Evolutionary conservation across 2,797 vertebrate genomes (phyloP).

Genomic region (Thalassophryne amazonica): DNA sequence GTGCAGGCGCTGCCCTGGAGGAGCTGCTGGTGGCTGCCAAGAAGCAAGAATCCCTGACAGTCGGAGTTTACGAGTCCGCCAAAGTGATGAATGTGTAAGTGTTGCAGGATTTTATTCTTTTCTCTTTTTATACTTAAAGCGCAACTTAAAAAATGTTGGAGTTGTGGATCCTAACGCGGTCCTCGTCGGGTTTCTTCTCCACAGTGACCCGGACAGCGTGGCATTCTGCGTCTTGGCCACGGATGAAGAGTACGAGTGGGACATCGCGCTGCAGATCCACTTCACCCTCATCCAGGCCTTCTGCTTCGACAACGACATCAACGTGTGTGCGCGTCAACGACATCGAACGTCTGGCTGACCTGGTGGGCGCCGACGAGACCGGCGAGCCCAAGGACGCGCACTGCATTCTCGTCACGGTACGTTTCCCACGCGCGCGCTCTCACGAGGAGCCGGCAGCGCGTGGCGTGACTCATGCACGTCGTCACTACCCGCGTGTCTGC

Average conservation of each 20-base stretch:
- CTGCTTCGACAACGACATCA: conserved; percentile 97
- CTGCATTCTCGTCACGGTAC: conserved; percentile 96
- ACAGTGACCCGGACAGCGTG: conserved; percentile 94
- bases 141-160: no score
- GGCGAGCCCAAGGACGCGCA: conserved; percentile 91
- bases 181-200: neutral
- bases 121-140: no score
- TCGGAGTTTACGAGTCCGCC: conserved; percentile 96
- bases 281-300: conserved; percentile 98
- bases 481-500: conserved; percentile 24
- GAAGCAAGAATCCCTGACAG: conserved; percentile 92
- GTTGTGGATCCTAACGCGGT: conserved; percentile 5
- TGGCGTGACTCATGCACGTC: conserved; percentile 45
- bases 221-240: conserved; percentile 93
- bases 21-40: conserved; percentile 89
- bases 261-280: conserved; percentile 96
- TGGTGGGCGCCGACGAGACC: conserved; percentile 83
- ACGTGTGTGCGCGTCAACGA: conserved; percentile 93
- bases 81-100: conserved; percentile 99
- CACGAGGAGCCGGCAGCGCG: conserved; percentile 21
- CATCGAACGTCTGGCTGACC: conserved; percentile 83
- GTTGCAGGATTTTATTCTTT: no score
- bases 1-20: conserved; percentile 88
- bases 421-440: conserved; percentile 50
- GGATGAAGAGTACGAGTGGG: conserved; percentile 91